Conservation (phyloP, 1,140 invertebrate species). For the Mesaphorura yosii region DNA sequence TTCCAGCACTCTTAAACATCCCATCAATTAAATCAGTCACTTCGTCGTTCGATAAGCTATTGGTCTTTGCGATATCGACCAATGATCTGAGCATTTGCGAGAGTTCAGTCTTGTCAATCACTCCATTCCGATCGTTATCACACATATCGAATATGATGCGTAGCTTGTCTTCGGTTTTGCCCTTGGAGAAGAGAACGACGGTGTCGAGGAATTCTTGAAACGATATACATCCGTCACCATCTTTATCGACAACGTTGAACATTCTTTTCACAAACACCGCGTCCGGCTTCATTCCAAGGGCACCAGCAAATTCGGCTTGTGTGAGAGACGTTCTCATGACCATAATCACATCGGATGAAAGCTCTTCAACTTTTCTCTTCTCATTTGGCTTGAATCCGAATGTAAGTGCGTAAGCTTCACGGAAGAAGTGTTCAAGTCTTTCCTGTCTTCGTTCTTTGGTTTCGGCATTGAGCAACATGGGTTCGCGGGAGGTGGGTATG, state of each 20-base stretch:
- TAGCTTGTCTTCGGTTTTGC: constrained; percentile 90
- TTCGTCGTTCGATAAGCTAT: constrained; percentile 67
- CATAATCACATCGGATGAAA: constrained; percentile 72
- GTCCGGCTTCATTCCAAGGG: constrained; percentile 89
- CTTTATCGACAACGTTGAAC: constrained; percentile 97
- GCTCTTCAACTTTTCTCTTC: constrained; percentile 49
- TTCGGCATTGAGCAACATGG: constrained; percentile 85
- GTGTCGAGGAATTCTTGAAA: constrained; percentile 97
- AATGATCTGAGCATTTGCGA: constrained; percentile 87
- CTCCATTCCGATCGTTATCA: constrained; percentile 87
- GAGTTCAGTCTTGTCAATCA: constrained; percentile 87
- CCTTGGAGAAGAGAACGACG: constrained; percentile 77
- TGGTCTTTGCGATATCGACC: constrained; percentile 87
- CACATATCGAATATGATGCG: constrained; percentile 98
- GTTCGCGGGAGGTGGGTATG: constrained; percentile 58
- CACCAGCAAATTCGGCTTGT: constrained; percentile 91
- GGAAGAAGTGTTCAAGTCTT: constrained; percentile 93
- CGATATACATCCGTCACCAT: constrained; percentile 86
- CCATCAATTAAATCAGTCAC: constrained; percentile 86
- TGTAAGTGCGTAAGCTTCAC: constrained; percentile 91
- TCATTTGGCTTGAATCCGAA: constrained; percentile 64
- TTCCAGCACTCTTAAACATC: constrained; percentile 85
- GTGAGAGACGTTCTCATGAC: constrained; percentile 88
- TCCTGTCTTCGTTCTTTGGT: constrained; percentile 89
- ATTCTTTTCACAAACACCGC: constrained; percentile 97